These are phyloP conservation scores for Patiria pectinifera DNA, from an alignment of 53 echinoderm and acorn worm genomes.

Conservation along the genomic window DNA sequence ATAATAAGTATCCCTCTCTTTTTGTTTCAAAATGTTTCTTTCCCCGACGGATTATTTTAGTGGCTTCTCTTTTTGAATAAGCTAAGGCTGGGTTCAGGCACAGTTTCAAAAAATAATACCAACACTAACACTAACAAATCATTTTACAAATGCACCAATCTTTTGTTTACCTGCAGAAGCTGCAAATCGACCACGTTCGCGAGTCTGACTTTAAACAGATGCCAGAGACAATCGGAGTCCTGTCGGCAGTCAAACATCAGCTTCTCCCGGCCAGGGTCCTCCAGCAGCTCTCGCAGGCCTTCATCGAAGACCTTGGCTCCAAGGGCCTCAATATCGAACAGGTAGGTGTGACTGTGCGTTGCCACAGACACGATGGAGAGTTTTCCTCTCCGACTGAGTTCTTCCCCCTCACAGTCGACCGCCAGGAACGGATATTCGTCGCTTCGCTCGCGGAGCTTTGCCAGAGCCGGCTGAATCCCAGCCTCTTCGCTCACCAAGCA, in stretches of 20 bases:
- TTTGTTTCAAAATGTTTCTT: too few relatives aligned
- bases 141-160: too few relatives aligned
- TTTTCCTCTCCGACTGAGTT: background rate
- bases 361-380: conserved; percentile 39
- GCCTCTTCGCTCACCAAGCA: conserved; percentile 8
- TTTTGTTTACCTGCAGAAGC: conserved; percentile 41
- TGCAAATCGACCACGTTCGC: conserved; percentile 43
- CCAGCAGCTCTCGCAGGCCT: conserved; percentile 5
- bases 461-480: conserved; percentile 27
- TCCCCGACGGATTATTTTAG: too few relatives aligned
- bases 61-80: too few relatives aligned
- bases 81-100: too few relatives aligned
- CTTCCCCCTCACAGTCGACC: conserved; percentile 36
- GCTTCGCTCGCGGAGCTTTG: conserved; percentile 10
- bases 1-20: too few relatives aligned
- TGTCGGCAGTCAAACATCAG: conserved; percentile 55
- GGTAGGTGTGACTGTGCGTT: conserved; percentile 31
- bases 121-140: too few relatives aligned
- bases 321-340: conserved; percentile 35
- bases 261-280: conserved; percentile 44
- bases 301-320: conserved; percentile 32
- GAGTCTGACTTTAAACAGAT: conserved; percentile 18
- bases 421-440: background rate
- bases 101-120: too few relatives aligned
- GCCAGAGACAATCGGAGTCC: conserved; percentile 58